phyloP scores from a whole-genome alignment of 92 coral and sea anemone genomes.

The Siderastrea radians region DNA sequence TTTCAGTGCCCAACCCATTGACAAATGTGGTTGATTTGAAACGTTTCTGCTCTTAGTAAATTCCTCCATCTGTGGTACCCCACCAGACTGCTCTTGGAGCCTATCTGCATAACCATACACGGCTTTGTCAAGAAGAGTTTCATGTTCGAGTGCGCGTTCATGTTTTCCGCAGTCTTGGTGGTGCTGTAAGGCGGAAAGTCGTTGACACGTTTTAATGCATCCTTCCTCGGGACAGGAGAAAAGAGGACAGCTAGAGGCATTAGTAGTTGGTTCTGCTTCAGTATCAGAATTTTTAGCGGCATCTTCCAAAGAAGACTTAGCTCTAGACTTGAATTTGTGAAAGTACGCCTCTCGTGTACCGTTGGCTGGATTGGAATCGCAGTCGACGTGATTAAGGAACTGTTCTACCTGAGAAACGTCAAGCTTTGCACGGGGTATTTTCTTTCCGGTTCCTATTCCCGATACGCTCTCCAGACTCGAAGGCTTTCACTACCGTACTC shows the following conservation, averaged over 20 bases:
- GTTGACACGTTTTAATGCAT: slow-evolving; percentile 67
- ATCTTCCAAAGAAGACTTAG: slow-evolving; percentile 3
- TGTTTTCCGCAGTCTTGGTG: slow-evolving; percentile 75
- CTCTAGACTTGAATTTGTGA: slow-evolving; percentile 34
- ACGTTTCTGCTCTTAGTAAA: slow-evolving; percentile 23
- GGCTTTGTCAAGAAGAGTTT: slow-evolving; percentile 78
- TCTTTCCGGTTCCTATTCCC: slow-evolving; percentile 32
- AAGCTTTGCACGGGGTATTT: neutral
- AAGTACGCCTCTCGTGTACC: slow-evolving; percentile 20
- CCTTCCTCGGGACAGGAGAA: slow-evolving; percentile 82
- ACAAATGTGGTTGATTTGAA: slow-evolving; percentile 34
- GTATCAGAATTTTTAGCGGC: slow-evolving; percentile 29
- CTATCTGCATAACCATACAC: slow-evolving; percentile 61
- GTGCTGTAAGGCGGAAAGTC: slow-evolving; percentile 72
- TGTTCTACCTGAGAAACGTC: slow-evolving; percentile 11
- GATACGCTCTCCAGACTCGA: slow-evolving; percentile 42
- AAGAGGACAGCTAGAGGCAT: slow-evolving; percentile 33
- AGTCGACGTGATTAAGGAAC: slow-evolving; percentile 17
- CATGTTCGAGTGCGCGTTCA: slow-evolving; percentile 69
- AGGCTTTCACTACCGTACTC: slow-evolving; percentile 18
- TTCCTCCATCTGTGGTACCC: slow-evolving; percentile 31
- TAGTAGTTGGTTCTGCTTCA: slow-evolving; percentile 45
- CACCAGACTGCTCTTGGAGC: slow-evolving; percentile 47
- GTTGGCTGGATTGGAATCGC: slow-evolving; percentile 9
- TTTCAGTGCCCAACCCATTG: slow-evolving; percentile 82